Conservation (phyloP, 2,888 invertebrate genomes). For the Tipula vernalis region DNA sequence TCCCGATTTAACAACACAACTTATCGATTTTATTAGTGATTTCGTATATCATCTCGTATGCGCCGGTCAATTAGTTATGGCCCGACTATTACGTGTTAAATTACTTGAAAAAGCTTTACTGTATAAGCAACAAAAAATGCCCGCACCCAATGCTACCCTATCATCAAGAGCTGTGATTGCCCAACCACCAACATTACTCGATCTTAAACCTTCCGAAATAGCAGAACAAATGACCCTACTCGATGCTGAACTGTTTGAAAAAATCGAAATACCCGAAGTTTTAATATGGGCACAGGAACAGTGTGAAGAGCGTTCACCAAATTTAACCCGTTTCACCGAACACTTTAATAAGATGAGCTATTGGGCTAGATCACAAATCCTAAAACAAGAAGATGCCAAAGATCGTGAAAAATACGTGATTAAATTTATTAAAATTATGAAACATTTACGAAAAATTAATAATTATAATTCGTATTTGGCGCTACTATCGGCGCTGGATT, state of each 20-base stretch:
- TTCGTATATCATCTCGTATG: conserved; percentile 89
- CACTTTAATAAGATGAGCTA: conserved; percentile 99
- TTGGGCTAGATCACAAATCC: conserved; percentile 90
- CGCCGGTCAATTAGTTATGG: conserved; percentile 83
- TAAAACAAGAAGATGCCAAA: conserved; percentile 83
- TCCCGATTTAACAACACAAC: conserved; percentile 67
- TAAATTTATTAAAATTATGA: conserved; percentile 97
- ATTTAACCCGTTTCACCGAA: conserved; percentile 92
- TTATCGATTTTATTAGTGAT: conserved; percentile 75
- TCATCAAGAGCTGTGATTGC: conserved; percentile 43
- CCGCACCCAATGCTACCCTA: conserved; percentile 34
- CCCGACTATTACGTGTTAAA: conserved; percentile 79
- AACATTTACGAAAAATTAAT: conserved; percentile 89
- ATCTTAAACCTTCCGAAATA: conserved; percentile 88
- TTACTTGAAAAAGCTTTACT: conserved; percentile 63
- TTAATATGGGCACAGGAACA: conserved; percentile 96
- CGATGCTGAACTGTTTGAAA: conserved; percentile 89
- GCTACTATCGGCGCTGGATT: conserved; percentile 89
- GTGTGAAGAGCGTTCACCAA: conserved; percentile 92
- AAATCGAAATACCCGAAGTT: conserved; percentile 95
- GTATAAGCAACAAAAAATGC: neutral
- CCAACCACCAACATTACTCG: conserved; percentile 56
- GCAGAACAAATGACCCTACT: conserved; percentile 97
- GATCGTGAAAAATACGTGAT: conserved; percentile 90
- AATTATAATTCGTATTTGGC: conserved; percentile 99